Conservation (phyloP, 2,888 invertebrate genomes). For the Alloscopus bannaensis region DNA sequence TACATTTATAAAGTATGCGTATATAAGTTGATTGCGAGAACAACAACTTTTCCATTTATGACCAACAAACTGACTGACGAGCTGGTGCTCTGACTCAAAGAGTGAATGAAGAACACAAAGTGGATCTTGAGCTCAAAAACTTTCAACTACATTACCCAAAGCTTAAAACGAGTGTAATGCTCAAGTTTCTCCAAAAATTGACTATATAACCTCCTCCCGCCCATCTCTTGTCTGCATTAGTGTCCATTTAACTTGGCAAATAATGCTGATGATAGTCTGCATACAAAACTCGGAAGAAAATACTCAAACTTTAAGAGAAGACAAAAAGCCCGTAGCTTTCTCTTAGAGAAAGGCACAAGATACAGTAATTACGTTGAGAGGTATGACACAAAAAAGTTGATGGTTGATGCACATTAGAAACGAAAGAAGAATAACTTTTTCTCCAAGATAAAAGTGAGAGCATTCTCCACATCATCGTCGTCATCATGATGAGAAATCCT, state of each 20-base stretch:
- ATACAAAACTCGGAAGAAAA: no score
- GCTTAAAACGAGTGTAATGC: not conserved
- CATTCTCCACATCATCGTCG: no score
- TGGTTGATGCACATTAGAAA: constrained; percentile 10
- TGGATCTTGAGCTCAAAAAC: constrained; percentile 7
- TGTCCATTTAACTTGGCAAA: not conserved
- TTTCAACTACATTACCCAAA: constrained; percentile 8
- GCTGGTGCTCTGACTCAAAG: not conserved
- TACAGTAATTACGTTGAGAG: not conserved
- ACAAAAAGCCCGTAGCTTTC: not conserved
- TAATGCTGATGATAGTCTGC: no score
- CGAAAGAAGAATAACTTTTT: constrained; percentile 14
- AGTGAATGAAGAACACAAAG: constrained; percentile 17
- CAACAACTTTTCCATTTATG: not conserved
- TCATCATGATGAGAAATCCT: no score
- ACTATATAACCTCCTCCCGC: not conserved
- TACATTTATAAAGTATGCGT: constrained; percentile 9
- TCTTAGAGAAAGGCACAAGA: constrained; percentile 1
- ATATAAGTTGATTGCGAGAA: not conserved
- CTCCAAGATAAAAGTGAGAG: not conserved
- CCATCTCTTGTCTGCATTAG: not conserved
- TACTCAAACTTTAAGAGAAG: not conserved
- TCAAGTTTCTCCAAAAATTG: not conserved
- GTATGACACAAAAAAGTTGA: constrained; percentile 10
- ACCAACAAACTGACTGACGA: not conserved